phyloP scores from a whole-genome alignment of 1,140 invertebrate species.

The Papilio glaucus region DNA sequence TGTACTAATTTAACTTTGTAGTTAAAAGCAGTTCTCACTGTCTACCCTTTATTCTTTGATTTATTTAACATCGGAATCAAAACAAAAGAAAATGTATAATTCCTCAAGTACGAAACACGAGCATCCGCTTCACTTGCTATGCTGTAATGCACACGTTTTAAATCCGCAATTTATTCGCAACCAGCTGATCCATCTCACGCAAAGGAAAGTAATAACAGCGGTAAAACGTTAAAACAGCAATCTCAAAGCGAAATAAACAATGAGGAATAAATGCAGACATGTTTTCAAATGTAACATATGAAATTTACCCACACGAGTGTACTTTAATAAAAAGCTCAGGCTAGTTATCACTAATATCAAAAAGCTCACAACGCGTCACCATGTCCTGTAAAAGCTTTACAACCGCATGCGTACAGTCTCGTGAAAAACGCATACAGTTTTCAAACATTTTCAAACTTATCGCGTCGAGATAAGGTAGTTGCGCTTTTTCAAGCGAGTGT shows the following conservation, averaged over 20 bases:
- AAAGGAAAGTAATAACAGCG: constrained; percentile 7
- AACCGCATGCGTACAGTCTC: neutral
- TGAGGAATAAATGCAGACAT: constrained; percentile 8
- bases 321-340: constrained; percentile 12
- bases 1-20: constrained; percentile 39
- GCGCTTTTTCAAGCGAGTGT: constrained; percentile 19
- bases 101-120: neutral
- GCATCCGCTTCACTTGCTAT: neutral
- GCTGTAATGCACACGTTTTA: neutral
- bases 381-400: neutral
- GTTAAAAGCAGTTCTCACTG: no score
- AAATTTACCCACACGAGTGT: constrained; percentile 11
- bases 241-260: constrained; percentile 27
- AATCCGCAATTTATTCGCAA: neutral
- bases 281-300: constrained; percentile 15
- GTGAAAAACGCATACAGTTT: neutral
- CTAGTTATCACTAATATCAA: constrained; percentile 29
- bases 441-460: neutral
- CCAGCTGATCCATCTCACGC: neutral
- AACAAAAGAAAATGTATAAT: neutral
- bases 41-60: no score
- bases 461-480: neutral
- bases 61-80: constrained; percentile 29
- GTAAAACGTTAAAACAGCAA: neutral
- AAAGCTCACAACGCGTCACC: constrained; percentile 25